Evolutionary conservation across 1,140 invertebrate species (phyloP).

Genomic region (Microplitis mediator): DNA sequence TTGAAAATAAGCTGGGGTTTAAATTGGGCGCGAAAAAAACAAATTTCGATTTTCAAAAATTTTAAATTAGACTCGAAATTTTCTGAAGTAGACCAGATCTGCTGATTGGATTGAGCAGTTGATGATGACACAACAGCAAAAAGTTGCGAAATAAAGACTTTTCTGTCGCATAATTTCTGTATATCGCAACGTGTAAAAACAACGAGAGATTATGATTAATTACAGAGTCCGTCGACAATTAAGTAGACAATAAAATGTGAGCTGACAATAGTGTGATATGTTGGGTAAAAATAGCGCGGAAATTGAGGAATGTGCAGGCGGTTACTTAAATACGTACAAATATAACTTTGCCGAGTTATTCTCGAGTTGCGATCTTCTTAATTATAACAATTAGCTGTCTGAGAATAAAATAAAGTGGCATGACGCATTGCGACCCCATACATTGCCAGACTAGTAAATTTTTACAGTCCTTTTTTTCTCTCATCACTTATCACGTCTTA

Average conservation of each 20-base stretch:
- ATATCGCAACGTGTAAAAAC: too few relatives aligned
- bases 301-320: constrained; percentile 27
- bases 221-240: too few relatives aligned
- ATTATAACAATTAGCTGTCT: constrained; percentile 57
- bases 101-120: too few relatives aligned
- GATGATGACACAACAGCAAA: too few relatives aligned
- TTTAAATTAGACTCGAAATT: too few relatives aligned
- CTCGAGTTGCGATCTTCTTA: constrained; percentile 52
- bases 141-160: too few relatives aligned
- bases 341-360: constrained; percentile 54
- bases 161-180: too few relatives aligned
- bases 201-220: too few relatives aligned
- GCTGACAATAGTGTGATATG: constrained; percentile 19
- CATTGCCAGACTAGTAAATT: background rate
- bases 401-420: constrained; percentile 48
- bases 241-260: background rate
- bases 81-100: too few relatives aligned
- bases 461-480: background rate
- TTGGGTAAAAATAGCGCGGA: constrained; percentile 42
- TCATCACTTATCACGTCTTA: background rate
- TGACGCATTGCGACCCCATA: constrained; percentile 28
- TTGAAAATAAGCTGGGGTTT: too few relatives aligned
- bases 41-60: too few relatives aligned
- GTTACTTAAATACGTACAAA: constrained; percentile 39
- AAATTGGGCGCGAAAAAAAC: too few relatives aligned